Evolutionary conservation across 1,140 invertebrate genomes (phyloP).

Genomic region (Asobara japonica): DNA sequence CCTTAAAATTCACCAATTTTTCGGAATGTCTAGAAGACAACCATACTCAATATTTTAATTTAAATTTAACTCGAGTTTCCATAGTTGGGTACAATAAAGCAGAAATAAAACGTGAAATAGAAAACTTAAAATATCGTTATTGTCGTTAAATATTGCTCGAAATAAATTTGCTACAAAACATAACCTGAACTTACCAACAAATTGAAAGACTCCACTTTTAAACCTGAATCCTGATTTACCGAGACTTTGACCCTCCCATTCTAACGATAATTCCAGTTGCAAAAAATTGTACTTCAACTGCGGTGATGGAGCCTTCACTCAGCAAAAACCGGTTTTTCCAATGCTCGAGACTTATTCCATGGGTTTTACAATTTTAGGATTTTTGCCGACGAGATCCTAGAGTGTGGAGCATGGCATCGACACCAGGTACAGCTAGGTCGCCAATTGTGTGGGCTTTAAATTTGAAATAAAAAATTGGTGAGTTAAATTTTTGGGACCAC

Average conservation of each 20-base stretch:
- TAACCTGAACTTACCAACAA: neutral
- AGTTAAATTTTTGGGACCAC: no score
- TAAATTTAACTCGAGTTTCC: no score
- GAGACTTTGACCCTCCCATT: neutral
- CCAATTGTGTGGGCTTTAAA: slow-evolving; percentile 30
- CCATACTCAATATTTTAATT: no score
- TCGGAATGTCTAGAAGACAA: no score
- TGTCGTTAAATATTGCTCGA: no score
- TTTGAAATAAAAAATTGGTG: no score
- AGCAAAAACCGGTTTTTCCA: neutral
- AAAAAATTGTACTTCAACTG: neutral
- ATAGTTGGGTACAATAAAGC: no score
- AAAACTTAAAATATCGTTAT: no score
- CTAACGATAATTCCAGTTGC: neutral
- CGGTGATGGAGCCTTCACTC: neutral
- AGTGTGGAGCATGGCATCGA: slow-evolving; percentile 34
- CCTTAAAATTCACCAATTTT: no score
- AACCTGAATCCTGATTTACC: neutral
- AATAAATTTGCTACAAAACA: no score
- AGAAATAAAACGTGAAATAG: no score
- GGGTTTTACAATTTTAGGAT: neutral
- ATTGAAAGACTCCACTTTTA: neutral
- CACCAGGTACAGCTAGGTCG: slow-evolving; percentile 29
- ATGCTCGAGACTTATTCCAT: neutral
- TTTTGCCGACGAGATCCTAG: slow-evolving; percentile 24